Percentiles rank a stretch among this genome's conserved stretches.
Evolutionary conservation across 1,140 invertebrate genomes (phyloP).

Genomic region (Pteromalus puparum): DNA sequence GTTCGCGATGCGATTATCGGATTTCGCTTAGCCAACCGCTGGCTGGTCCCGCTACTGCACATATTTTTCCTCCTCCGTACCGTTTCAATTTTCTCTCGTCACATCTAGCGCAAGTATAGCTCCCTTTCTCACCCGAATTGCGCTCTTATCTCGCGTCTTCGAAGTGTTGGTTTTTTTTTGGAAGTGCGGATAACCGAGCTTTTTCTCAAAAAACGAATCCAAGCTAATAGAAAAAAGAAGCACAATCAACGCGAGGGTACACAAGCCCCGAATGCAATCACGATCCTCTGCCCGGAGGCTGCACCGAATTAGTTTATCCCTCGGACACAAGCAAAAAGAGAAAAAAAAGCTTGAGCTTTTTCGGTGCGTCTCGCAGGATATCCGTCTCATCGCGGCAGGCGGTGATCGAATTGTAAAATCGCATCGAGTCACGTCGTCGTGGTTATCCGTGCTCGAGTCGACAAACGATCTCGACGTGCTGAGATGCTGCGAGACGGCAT

Average conservation of each 20-base stretch:
- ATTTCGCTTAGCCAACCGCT: slow-evolving; percentile 64
- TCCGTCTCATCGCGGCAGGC: neutral
- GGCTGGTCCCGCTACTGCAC: slow-evolving; percentile 37
- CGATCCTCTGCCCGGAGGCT: neutral
- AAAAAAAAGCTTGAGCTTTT: neutral
- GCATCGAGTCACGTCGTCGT: slow-evolving; percentile 42
- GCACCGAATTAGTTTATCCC: neutral
- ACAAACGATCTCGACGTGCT: slow-evolving; percentile 44
- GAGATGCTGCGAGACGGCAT: slow-evolving; percentile 22
- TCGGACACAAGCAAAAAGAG: neutral
- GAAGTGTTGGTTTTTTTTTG: neutral
- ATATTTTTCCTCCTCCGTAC: slow-evolving; percentile 55
- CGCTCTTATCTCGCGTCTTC: neutral
- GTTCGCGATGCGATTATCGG: slow-evolving; percentile 63
- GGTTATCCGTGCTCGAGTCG: slow-evolving; percentile 43
- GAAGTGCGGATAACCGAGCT: neutral
- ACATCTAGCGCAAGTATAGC: neutral
- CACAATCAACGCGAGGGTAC: neutral
- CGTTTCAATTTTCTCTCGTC: slow-evolving; percentile 59
- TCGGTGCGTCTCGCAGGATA: slow-evolving; percentile 8
- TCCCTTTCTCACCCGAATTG: slow-evolving; percentile 1
- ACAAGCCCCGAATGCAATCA: neutral
- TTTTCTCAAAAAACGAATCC: too few species aligned
- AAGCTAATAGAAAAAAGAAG: too few species aligned
- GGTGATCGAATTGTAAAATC: slow-evolving; percentile 51